Evolutionary conservation across 2,113 vertebrate genomes (phyloP).

Genomic region (Gasterosteus aculeatus): DNA sequence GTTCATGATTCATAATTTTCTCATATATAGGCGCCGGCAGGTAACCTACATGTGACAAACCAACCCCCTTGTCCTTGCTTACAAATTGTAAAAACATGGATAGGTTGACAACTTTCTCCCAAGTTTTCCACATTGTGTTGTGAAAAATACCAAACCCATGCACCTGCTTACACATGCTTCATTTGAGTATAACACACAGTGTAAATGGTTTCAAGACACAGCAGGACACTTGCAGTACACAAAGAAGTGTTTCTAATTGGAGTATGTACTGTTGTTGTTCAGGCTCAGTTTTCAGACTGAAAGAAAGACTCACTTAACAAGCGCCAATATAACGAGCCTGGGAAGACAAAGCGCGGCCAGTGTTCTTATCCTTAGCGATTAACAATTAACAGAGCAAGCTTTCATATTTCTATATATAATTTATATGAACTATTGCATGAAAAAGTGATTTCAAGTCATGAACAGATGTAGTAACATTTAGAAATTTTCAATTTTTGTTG

Average conservation of each 20-base stretch:
- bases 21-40: neutral
- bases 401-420: neutral
- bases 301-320: slow-evolving; percentile 15
- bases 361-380: neutral
- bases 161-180: slow-evolving; percentile 16
- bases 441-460: neutral
- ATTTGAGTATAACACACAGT: slow-evolving; percentile 1
- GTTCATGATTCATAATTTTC: neutral
- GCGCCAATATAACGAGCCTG: neutral
- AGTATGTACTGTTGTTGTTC: neutral
- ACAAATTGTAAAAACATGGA: neutral
- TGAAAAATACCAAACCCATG: slow-evolving; percentile 6
- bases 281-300: neutral
- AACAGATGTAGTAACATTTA: too few relatives aligned
- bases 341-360: neutral
- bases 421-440: neutral
- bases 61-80: neutral
- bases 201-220: slow-evolving; percentile 11
- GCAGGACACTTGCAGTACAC: neutral
- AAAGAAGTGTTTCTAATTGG: neutral
- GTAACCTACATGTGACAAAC: neutral
- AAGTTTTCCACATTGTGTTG: neutral
- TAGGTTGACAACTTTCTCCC: neutral
- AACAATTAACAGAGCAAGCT: neutral
- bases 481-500: neutral